Base-by-base conservation (phyloP, 2,113 vertebrate species). In the Melanerpes aurifrons region DNA sequence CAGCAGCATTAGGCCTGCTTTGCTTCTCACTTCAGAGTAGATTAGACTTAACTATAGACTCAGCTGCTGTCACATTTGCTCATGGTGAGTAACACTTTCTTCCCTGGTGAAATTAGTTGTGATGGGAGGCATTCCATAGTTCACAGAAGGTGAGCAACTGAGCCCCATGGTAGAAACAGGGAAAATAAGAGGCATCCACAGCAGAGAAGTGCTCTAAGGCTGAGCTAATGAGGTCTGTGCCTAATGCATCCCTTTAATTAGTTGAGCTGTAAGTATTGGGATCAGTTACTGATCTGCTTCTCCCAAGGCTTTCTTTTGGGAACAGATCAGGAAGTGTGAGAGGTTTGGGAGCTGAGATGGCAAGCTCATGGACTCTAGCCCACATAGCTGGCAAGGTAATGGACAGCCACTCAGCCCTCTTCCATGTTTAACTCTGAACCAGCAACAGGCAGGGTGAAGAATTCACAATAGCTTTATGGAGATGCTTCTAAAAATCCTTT, bases 21-120 rank as follows among this genome's bases (percentile, higher is more conserved):
- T 17, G 3, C 28, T 89, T 92, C 84, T 77, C 89, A 87, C 87
- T 96, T 80, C 74, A 83, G 87, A 71, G 64, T 35, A 66, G 77
- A 86, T 90, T 80, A 92, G 75, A 71, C 68, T 85, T 89, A 89
- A 85, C 92, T 84, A 67, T 6, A 82, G 87, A 54, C 53, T 64
- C 84, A 86, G 84, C 73, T 71, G 82, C 85, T 91, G 72, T 45
- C 87, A 86, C 61, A 80, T 68, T 86, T 71, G 68, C 68, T 76
- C 15, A 15, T 6, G 28, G 56, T 59, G 68, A 80, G 78, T 82
- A 93, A 67, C 78, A 73, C 61, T 93, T 96, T 91, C 84, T 91
- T 91, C 68, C 82, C 61, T 64, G 25, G 78, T 82, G 78, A 82
- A 57, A 53, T 53, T 21, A 16, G 10, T 40, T 63, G 57, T 70